Conservation (phyloP, 2,888 invertebrate genomes). For the Xanthia togata region DNA sequence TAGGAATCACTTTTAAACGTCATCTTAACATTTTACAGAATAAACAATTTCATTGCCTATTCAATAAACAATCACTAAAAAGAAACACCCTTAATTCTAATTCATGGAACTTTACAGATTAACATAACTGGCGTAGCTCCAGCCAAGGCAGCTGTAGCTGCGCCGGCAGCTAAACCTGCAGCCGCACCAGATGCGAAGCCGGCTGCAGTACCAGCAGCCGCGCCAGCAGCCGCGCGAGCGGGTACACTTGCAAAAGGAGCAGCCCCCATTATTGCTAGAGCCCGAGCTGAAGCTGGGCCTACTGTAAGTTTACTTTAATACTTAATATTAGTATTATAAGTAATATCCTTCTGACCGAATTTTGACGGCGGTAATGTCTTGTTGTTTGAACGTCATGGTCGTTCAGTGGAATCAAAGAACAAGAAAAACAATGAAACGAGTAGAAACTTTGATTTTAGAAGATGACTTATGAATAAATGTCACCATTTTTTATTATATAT, state of each 20-base stretch:
- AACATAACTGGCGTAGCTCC: conserved; percentile 85
- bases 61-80: neutral
- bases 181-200: conserved; percentile 87
- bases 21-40: too few species aligned
- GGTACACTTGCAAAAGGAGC: neutral
- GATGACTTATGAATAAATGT: neutral
- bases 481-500: neutral
- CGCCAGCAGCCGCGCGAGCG: neutral
- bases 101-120: conserved; percentile 70
- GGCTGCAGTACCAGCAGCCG: conserved; percentile 84
- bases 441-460: neutral
- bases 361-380: neutral
- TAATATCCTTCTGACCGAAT: neutral
- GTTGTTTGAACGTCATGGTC: neutral
- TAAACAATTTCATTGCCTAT: too few species aligned
- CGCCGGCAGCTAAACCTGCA: conserved; percentile 71
- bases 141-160: conserved; percentile 80
- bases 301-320: conserved; percentile 46
- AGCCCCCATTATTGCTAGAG: conserved; percentile 37
- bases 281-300: conserved; percentile 44
- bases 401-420: too few species aligned
- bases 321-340: neutral
- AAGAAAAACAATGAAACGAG: neutral
- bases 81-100: neutral
- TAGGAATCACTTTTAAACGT: too few species aligned